Base-by-base conservation (phyloP, 2,113 vertebrate genomes). In the Psettodes erumei region DNA sequence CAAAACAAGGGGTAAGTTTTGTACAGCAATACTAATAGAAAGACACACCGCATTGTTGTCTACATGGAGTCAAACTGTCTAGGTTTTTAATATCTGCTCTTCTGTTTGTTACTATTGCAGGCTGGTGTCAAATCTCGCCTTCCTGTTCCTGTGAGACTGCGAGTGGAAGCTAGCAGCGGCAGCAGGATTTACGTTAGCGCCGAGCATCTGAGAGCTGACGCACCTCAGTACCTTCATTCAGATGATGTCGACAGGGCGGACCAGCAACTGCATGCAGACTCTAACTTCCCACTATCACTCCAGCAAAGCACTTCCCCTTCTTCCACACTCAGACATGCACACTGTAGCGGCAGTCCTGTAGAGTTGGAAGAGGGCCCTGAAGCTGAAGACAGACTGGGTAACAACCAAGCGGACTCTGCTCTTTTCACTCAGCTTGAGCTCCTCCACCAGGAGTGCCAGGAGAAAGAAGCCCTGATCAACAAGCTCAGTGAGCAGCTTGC, bases 111-210 rank as follows among this genome's bases (percentile, higher is more conserved):
- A 4, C 16, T 13, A 56, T 23, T 91, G 18, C 68, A 98, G 96
- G 77, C 82, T 8, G 80, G 50, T 40, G 90, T 85, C 78, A 97
- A 85, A 82, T 98, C 96, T 6, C 94, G 94, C 35, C 86, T 99
- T 48, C 96, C 97, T 0, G 56, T 98, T 79, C 94, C 85, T 7
- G n/a, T 95, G 10, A 96, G 91, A 43, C 59, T 83, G 10, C 86
- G 79, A 47, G 84, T 63, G 10, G 77, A 91, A 0, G 2, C 79
- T 4, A 75, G 81, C 81, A 86, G 72, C 5, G 76, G 81, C 83
- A 88, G 74, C 5, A 32, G 56, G 60, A 75, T 9, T 50, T 61
- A 5, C 50, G 45, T 37, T 21, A 71, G 45, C 61, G 55, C 76
- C 5, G 81, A 89, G 7, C 78, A 81, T 6, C 67, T 69, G 25